These are phyloP conservation scores for Hippocampus zosterae DNA, from an alignment of 2,113 vertebrate species.

Conservation along the genomic window DNA sequence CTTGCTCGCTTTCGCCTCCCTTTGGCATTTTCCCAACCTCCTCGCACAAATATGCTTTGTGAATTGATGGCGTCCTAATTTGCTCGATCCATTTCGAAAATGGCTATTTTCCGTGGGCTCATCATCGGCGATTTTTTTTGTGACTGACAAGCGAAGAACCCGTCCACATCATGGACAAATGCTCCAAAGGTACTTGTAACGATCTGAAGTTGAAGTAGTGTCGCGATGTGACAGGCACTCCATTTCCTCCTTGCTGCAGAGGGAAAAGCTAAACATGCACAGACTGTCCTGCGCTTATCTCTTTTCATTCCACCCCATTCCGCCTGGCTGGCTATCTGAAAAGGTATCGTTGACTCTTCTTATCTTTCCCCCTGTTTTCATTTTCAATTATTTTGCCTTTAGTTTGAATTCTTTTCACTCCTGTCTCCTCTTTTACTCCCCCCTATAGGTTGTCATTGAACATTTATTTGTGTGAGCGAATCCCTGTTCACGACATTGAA, in stretches of 20 bases:
- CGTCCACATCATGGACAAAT: neutral
- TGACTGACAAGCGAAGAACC: neutral
- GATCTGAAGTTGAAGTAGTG: constrained; percentile 31
- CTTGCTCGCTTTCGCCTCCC: neutral
- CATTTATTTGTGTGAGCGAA: neutral
- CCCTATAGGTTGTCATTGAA: neutral
- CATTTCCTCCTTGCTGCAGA: constrained; percentile 18
- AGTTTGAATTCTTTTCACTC: constrained; percentile 16
- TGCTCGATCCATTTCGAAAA: neutral
- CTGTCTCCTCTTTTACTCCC: constrained; percentile 1
- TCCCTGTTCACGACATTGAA: constrained; percentile 20
- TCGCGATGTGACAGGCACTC: constrained; percentile 37
- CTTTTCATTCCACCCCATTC: constrained; percentile 33
- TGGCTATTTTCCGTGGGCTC: neutral
- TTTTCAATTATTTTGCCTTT: constrained; percentile 31
- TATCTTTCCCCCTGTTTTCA: constrained; percentile 22
- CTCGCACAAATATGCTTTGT: neutral
- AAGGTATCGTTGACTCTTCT: constrained; percentile 37
- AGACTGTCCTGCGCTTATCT: constrained; percentile 44
- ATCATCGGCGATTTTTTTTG: neutral
- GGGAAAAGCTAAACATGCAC: constrained; percentile 36
- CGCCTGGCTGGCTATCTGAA: constrained; percentile 36
- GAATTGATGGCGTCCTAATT: neutral
- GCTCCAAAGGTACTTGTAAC: constrained; percentile 10
- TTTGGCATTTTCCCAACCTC: neutral